Evolutionary conservation across 2,113 vertebrate species (phyloP).

Genomic region (Muntiacus muntjak): DNA sequence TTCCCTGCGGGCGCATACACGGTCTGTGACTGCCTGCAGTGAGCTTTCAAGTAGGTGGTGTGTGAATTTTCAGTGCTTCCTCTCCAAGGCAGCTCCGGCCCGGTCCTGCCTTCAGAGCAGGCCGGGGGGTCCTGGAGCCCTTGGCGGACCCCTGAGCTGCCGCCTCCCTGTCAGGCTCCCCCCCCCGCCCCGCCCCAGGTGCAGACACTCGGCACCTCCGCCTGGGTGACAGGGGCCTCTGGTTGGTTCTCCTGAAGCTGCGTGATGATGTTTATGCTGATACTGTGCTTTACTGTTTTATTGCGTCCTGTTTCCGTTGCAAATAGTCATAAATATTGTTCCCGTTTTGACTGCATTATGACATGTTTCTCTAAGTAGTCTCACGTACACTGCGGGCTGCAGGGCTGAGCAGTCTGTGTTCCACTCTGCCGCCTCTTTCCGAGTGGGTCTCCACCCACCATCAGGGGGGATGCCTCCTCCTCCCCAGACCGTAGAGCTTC

Average conservation of each 20-base stretch:
- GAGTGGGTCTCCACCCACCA: background rate
- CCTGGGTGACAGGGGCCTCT: background rate
- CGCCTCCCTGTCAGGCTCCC: no score
- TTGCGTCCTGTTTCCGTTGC: background rate
- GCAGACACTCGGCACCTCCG: background rate
- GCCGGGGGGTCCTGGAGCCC: background rate
- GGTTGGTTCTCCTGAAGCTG: background rate
- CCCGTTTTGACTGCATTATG: background rate
- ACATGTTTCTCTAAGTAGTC: background rate
- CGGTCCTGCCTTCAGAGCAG: background rate
- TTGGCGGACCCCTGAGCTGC: accelerated
- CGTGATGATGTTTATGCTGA: background rate
- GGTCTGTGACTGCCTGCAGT: background rate
- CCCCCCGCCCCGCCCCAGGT: background rate
- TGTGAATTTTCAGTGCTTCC: background rate
- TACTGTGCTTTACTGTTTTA: conserved; percentile 8
- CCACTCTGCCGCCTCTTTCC: background rate
- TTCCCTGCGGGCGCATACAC: background rate
- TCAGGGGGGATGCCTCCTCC: accelerated
- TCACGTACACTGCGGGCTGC: background rate
- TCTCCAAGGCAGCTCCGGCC: background rate
- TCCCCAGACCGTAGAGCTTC: background rate
- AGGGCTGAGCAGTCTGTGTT: background rate
- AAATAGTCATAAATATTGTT: conserved; percentile 44
- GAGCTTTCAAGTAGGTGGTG: background rate